A percentile compares a stretch with the other conserved stretches of the same genome.
Conservation (phyloP, 2,888 invertebrate genomes). For the Leptinotarsa rubiginosa region DNA sequence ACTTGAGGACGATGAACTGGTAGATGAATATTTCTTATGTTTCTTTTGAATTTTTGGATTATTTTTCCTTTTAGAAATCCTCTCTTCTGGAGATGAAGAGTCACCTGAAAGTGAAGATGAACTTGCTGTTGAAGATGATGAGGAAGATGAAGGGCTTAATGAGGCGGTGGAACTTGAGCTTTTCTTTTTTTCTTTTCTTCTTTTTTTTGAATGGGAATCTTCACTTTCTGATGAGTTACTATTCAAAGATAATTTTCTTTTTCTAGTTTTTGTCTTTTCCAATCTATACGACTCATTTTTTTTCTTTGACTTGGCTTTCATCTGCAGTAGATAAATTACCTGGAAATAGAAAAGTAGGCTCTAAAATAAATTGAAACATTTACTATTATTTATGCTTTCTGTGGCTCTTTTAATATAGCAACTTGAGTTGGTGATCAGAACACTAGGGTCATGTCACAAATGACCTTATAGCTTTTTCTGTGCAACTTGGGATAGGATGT, state of each 20-base stretch:
- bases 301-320: conserved; percentile 5
- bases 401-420: no score
- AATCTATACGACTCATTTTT: conserved; percentile 3
- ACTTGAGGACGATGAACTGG: conserved; percentile 17
- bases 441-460: no score
- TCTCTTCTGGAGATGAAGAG: conserved; percentile 16
- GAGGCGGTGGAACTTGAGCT: neutral
- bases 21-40: conserved; percentile 25
- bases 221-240: conserved; percentile 3
- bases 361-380: no score
- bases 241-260: conserved; percentile 11
- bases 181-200: conserved; percentile 3
- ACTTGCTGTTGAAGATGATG: conserved; percentile 29
- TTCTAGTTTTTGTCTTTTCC: neutral
- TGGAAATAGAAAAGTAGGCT: no score
- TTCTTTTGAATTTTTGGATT: conserved; percentile 27
- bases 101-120: conserved; percentile 28
- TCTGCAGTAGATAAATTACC: neutral
- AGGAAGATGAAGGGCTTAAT: conserved; percentile 3
- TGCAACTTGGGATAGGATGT: no score
- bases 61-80: conserved; percentile 21
- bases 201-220: conserved; percentile 2
- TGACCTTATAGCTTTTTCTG: no score
- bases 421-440: no score
- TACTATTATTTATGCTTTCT: no score